These are phyloP conservation scores for Lasioglossum villosulum DNA, from an alignment of 2,888 invertebrate species.

Conservation along the genomic window DNA sequence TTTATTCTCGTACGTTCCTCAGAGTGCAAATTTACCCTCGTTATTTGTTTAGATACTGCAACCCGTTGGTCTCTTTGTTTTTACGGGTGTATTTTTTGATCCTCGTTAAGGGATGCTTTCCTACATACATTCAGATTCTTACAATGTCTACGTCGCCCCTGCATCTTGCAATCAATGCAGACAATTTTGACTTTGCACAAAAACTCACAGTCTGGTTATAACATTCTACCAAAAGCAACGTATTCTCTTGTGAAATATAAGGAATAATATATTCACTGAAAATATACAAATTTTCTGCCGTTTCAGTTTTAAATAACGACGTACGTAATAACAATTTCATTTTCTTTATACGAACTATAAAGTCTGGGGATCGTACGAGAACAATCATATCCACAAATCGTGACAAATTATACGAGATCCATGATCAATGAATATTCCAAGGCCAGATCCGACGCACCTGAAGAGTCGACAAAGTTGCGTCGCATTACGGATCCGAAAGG, in stretches of 20 bases:
- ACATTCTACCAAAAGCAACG: too few relatives aligned
- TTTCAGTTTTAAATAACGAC: too few relatives aligned
- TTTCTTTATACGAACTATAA: too few relatives aligned
- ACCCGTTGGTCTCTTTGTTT: background rate
- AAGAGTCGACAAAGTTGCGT: constrained; percentile 49
- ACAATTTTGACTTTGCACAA: too few relatives aligned
- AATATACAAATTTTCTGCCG: too few relatives aligned
- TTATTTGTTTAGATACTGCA: background rate
- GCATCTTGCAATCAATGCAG: too few relatives aligned
- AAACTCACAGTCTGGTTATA: too few relatives aligned
- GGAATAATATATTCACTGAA: too few relatives aligned
- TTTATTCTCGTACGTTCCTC: background rate
- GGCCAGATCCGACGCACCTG: constrained; percentile 6
- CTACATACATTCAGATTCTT: background rate
- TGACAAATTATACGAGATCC: background rate
- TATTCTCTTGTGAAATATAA: too few relatives aligned
- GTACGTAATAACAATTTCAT: too few relatives aligned
- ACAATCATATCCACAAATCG: background rate
- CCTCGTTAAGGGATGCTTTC: background rate
- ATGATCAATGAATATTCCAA: background rate
- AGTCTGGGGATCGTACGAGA: background rate
- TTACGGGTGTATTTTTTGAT: background rate
- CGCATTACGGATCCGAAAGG: constrained; percentile 36
- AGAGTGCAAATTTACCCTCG: background rate
- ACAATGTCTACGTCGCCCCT: too few relatives aligned